Conservation (phyloP, 2,888 invertebrate species). For the Acrobasis consociella region DNA sequence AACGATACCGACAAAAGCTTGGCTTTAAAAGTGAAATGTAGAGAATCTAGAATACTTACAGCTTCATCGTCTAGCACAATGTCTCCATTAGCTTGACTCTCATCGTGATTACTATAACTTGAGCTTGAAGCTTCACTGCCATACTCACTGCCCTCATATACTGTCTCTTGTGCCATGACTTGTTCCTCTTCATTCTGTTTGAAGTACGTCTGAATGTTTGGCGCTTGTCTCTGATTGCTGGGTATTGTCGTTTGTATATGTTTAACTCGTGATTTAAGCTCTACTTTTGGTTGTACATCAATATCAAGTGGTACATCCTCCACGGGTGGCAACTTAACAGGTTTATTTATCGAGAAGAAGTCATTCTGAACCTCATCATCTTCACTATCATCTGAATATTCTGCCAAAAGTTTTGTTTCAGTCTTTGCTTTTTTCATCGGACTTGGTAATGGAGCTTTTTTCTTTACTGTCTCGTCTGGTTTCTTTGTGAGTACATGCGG, state of each 20-base stretch:
- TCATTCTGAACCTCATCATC: conserved; percentile 79
- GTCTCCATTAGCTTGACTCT: conserved; percentile 29
- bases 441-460: conserved; percentile 45
- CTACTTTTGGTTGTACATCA: conserved; percentile 40
- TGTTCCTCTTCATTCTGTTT: conserved; percentile 50
- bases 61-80: conserved; percentile 70
- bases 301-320: conserved; percentile 61
- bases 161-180: neutral
- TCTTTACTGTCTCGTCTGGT: conserved; percentile 48
- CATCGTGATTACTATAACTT: conserved; percentile 31
- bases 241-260: conserved; percentile 22
- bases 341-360: conserved; percentile 80
- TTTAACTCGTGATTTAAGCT: conserved; percentile 23
- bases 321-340: conserved; percentile 60
- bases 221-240: conserved; percentile 38
- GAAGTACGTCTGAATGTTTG: conserved; percentile 65
- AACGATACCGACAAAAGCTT: too few species aligned
- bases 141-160: conserved; percentile 23
- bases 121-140: conserved; percentile 38
- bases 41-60: conserved; percentile 49
- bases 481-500: conserved; percentile 74
- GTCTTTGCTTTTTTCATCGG: conserved; percentile 48
- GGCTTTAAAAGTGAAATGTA: too few species aligned
- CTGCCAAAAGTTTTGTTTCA: conserved; percentile 42
- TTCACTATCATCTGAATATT: conserved; percentile 74